Conservation (phyloP, 2,888 invertebrate species). For the Octodonta nipae region DNA sequence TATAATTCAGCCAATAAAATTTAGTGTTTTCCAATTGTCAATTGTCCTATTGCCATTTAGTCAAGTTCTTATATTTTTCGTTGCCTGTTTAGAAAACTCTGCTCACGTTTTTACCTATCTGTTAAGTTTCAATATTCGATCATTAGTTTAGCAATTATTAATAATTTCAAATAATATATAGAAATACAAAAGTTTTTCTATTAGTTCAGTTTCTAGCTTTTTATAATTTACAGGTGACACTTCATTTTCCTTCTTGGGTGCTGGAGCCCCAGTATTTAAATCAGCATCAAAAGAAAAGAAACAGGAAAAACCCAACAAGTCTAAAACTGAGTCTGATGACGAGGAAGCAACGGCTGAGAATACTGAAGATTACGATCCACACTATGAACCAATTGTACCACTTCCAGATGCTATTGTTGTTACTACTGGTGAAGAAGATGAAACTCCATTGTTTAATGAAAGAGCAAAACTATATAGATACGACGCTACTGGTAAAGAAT, state of each 20-base stretch:
- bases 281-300: slow-evolving; percentile 11
- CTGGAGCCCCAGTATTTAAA: slow-evolving; percentile 50
- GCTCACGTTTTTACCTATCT: too few species aligned
- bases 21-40: too few species aligned
- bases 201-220: too few species aligned
- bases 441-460: slow-evolving; percentile 60
- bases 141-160: too few species aligned
- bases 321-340: slow-evolving; percentile 13
- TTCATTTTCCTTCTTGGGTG: slow-evolving; percentile 52
- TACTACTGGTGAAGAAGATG: slow-evolving; percentile 85
- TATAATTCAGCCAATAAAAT: too few species aligned
- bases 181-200: too few species aligned
- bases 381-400: slow-evolving; percentile 82
- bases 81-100: too few species aligned
- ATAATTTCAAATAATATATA: too few species aligned
- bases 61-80: too few species aligned
- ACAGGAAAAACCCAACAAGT: slow-evolving; percentile 8
- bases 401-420: slow-evolving; percentile 76
- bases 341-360: slow-evolving; percentile 26
- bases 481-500: slow-evolving; percentile 58
- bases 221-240: slow-evolving; percentile 20
- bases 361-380: slow-evolving; percentile 63
- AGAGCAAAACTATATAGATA: slow-evolving; percentile 70
- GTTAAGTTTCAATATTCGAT: too few species aligned
- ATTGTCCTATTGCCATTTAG: too few species aligned